Evolutionary conservation across 2,888 invertebrate genomes (phyloP), one percentile per base, ranked within the genome.

Genomic region (Diarsia brunnea): DNA sequence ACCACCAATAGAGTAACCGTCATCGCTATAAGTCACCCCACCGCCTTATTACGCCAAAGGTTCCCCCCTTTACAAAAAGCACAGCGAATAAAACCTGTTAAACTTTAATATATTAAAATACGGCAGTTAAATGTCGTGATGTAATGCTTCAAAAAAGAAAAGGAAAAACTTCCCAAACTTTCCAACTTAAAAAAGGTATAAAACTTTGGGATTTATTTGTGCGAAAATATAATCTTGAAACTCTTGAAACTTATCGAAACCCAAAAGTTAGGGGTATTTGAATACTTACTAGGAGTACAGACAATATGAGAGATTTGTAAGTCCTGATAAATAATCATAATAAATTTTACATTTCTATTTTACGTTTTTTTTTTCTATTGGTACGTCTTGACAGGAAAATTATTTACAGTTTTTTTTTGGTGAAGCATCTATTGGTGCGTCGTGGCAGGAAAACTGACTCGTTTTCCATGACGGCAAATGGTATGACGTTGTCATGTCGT

Each of bases 161-260:
- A 21, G 49, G 51, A 64, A 27, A 68, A 70, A 63, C 12, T 60
- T 68, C 5, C 4, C 31, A 2, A 79, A 79, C 24, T 76, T 76
- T 65, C 5, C 5, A 16, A 38, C 69, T 67, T 63, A 60, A 69
- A 84, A 73, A 58, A 43, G n/a, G 27, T 38, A 51, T 61, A 27
- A 72, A 61, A 65, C 65, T 76, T 77, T 27, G 31, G 27, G 53
- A 78, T 74, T 81, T 78, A 78, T 80, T 60, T 65, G 21, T 55
- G 55, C 45, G 63, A 63, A 71, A 73, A 73, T 16, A 61, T 12
- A 69, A 73, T 70, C 67, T 75, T 45, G 67, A 12, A 70, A 63
- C 27, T 70, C 67, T 75, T 45, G 67, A 12, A 70, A 63, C 27
- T 84, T 84, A 71, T 45, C 61, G 73, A 27, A 24, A 19, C 55